These are phyloP conservation scores for Rynchops niger DNA, from an alignment of 2,113 vertebrate species.

Conservation along the genomic window DNA sequence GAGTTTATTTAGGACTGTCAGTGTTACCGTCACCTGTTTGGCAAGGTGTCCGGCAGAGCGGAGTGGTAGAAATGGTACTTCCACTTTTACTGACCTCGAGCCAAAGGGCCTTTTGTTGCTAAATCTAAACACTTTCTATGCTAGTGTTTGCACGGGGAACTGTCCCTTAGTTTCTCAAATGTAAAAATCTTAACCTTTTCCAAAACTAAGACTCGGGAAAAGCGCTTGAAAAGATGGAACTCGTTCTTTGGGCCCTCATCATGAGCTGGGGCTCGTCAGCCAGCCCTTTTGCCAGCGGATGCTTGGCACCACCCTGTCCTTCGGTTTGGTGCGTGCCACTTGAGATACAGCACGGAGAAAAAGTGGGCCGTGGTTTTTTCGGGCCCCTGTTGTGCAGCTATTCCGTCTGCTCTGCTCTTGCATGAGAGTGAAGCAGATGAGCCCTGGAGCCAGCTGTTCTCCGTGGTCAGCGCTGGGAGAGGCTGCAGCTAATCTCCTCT, in stretches of 20 bases:
- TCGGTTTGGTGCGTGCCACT: neutral
- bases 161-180: neutral
- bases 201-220: neutral
- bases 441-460: conserved; percentile 10
- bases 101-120: neutral
- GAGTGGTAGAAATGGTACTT: neutral
- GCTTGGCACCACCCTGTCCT: neutral
- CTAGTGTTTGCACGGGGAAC: neutral
- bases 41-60: neutral
- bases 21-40: neutral
- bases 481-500: neutral
- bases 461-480: neutral
- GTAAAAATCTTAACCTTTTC: neutral
- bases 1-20: neutral
- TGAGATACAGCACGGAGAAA: neutral
- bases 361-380: neutral
- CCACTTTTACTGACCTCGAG: neutral
- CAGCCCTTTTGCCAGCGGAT: neutral
- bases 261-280: neutral
- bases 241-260: neutral
- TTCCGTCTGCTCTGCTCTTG: neutral
- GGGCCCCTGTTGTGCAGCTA: neutral
- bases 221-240: neutral
- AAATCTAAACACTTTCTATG: neutral
- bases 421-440: neutral